A percentile compares a stretch with the other conserved stretches of the same genome.
These are phyloP conservation scores for Arenicola marina DNA, from an alignment of 2,888 invertebrate genomes.

Conservation along the genomic window DNA sequence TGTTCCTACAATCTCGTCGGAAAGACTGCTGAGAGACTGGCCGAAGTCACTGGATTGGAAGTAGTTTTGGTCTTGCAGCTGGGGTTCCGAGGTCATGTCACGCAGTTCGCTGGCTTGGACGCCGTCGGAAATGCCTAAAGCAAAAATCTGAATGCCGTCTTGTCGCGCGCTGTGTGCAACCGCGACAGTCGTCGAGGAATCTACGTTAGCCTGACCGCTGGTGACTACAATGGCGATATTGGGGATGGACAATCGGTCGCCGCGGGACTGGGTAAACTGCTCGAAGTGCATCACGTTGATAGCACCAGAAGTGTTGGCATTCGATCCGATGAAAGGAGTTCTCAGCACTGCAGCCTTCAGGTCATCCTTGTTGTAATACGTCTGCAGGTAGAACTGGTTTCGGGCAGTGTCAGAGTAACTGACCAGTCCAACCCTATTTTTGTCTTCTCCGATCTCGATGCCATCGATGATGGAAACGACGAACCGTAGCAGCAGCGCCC, in stretches of 20 bases:
- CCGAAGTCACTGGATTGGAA: background rate
- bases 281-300: constrained; percentile 26
- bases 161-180: constrained; percentile 11
- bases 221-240: constrained; percentile 18
- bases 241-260: constrained; percentile 6
- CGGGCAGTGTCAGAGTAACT: constrained; percentile 18
- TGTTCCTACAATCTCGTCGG: background rate
- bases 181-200: background rate
- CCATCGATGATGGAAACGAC: constrained; percentile 14
- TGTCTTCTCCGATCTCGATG: constrained; percentile 13
- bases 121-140: constrained; percentile 23
- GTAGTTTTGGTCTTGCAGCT: background rate
- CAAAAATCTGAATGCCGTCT: constrained; percentile 22
- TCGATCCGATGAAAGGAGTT: constrained; percentile 13
- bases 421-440: constrained; percentile 21
- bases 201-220: constrained; percentile 13
- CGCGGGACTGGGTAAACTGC: background rate
- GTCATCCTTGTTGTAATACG: constrained; percentile 9
- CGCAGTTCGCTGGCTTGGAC: constrained; percentile 23
- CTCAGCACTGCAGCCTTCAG: constrained; percentile 5
- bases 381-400: constrained; percentile 19
- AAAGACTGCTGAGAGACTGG: background rate
- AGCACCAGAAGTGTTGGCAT: constrained; percentile 24
- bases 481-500: constrained; percentile 8
- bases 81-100: constrained; percentile 21